A percentile compares a stretch with the other conserved stretches of the same genome.
Evolutionary conservation across 2,797 vertebrate genomes (phyloP).

Genomic region (Sphaeramia orbicularis): DNA sequence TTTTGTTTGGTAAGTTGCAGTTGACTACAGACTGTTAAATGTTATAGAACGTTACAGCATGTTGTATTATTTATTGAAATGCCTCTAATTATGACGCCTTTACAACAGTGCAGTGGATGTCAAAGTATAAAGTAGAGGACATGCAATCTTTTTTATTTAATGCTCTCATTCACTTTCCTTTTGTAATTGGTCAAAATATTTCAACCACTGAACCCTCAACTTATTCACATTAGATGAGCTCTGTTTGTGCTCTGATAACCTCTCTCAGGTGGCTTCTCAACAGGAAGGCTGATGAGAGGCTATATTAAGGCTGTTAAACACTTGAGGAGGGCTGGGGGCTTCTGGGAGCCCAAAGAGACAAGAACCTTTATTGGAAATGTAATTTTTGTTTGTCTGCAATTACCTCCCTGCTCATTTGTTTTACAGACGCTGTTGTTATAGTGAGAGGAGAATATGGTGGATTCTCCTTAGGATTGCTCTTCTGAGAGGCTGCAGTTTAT

Average conservation of each 20-base stretch:
- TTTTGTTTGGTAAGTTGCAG: no score
- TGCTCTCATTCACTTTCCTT: slow-evolving; percentile 54
- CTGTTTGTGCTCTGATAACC: slow-evolving; percentile 77
- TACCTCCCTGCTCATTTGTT: slow-evolving; percentile 87
- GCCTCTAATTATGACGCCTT: slow-evolving; percentile 31
- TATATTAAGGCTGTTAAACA: slow-evolving; percentile 85
- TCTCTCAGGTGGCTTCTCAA: slow-evolving; percentile 78
- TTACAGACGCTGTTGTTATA: slow-evolving; percentile 79
- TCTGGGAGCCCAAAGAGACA: slow-evolving; percentile 78
- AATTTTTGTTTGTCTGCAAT: slow-evolving; percentile 89
- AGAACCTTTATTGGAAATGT: slow-evolving; percentile 88
- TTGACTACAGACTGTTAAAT: background rate
- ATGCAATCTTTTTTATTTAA: slow-evolving; percentile 54
- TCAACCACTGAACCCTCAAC: slow-evolving; percentile 68
- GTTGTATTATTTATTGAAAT: slow-evolving; percentile 6
- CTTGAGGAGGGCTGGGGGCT: slow-evolving; percentile 77
- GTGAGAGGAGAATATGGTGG: slow-evolving; percentile 55
- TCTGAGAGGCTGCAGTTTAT: slow-evolving; percentile 83
- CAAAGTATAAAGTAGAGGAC: slow-evolving; percentile 38
- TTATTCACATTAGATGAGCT: slow-evolving; percentile 79
- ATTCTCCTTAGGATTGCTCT: slow-evolving; percentile 80
- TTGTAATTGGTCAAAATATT: slow-evolving; percentile 75
- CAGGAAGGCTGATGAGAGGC: slow-evolving; percentile 78
- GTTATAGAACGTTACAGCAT: background rate
- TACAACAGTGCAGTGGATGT: slow-evolving; percentile 37